These are phyloP conservation scores for Noturus placidus DNA, from an alignment of 2,113 vertebrate species.

Conservation along the genomic window DNA sequence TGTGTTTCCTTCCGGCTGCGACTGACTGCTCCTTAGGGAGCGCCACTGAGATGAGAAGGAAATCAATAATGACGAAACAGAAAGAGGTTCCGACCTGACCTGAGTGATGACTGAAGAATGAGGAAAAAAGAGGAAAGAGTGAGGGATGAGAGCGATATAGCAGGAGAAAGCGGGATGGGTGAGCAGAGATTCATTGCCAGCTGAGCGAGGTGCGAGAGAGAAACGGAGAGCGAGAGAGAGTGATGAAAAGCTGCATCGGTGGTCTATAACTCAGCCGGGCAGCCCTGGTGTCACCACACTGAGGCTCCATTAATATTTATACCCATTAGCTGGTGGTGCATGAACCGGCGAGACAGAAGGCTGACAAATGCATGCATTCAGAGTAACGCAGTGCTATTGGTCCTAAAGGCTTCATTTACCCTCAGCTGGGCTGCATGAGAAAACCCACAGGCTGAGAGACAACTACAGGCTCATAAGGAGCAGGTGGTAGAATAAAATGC, in stretches of 20 bases:
- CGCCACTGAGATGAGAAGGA: conserved; percentile 37
- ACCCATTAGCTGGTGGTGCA: conserved; percentile 44
- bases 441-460: not conserved
- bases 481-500: not conserved
- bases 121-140: not conserved
- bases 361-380: conserved; percentile 33
- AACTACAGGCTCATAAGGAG: not conserved
- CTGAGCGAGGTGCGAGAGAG: not conserved
- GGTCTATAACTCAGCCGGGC: conserved; percentile 39
- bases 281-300: conserved; percentile 31
- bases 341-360: conserved; percentile 30
- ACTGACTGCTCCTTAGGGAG: conserved; percentile 31
- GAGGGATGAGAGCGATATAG: conserved; percentile 15
- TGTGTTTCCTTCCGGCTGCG: conserved; percentile 24
- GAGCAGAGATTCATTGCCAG: not conserved
- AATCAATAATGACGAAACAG: conserved; percentile 48
- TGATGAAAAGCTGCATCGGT: conserved; percentile 33
- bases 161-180: not conserved
- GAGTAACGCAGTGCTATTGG: conserved; percentile 44
- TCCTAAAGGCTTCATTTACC: conserved; percentile 26
- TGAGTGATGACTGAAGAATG: conserved; percentile 31
- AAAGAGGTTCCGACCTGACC: conserved; percentile 40
- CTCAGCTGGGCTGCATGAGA: not conserved
- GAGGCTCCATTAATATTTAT: conserved; percentile 52
- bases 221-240: conserved; percentile 14